Evolutionary conservation across 2,888 invertebrate species (phyloP), one percentile per base, ranked within the genome.

Genomic region (Caenorhabditis becei): DNA sequence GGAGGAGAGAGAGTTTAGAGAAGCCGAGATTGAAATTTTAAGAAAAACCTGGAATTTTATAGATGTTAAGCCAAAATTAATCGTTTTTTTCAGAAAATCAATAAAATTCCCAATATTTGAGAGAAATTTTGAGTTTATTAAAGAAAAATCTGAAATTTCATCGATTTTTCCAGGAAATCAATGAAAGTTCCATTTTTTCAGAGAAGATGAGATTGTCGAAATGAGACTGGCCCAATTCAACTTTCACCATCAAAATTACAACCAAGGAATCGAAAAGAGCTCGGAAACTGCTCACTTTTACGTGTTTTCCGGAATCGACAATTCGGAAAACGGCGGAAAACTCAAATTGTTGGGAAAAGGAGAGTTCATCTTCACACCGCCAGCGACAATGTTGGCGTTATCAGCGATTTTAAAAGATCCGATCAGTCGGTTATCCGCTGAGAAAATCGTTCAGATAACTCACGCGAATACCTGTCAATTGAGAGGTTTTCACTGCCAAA

Each of bases 401-500:
- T 59, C 70, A 18, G 41, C 35, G 41, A 63, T 71, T 28, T 44
- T 78, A 1, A 26, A 37, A n/a, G 59, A 78, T 49, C 49, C 59
- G 58, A 58, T 26, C 23, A 58, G 32, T 32, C 28, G 53, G 28
- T 3, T 71, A 23, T 62, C 53, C 26, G n/a, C 23, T 16, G 77
- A 78, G 23, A 58, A 71, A 35, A 44, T 78, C 3, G 37, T 65
- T 0, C 77, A 78, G 32, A 16, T 71, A 1, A 41, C 70, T 0
- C 77, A 78, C 35, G 58, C 65, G 18, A 70, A 78, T 14, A 41
- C 67, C 1, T 32, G 65, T 5, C 70, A 78, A 54, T 51, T 78
- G 63, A 28, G 70, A 7, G 10, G 41, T 16, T 16, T 77, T 1
- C 20, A n/a, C 0, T 56, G 56, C 1, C 47, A 65, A 58, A 37